Base-by-base conservation (phyloP, 2,113 vertebrate genomes). In the Sebastes schlegelii region DNA sequence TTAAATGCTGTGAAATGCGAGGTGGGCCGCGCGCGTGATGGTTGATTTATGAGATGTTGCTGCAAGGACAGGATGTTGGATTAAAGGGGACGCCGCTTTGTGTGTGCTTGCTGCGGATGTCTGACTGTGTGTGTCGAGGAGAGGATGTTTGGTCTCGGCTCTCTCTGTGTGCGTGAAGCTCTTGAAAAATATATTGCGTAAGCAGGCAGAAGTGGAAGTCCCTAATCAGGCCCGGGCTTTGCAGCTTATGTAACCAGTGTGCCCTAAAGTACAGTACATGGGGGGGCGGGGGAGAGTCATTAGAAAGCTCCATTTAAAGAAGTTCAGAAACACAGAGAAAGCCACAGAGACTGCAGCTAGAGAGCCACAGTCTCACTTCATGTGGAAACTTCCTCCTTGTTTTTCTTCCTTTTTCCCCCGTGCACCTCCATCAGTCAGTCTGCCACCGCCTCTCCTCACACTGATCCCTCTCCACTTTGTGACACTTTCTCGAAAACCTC, bases 1-100 rank as follows among this genome's bases (percentile, higher is more conserved):
- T 80, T 72, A 70, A 87, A 90, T 84, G 61, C 54, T 86, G 65
- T 74, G 74, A 81, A 90, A 85, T 82, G 69, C 2, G 45, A 81
- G 60, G 76, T 64, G 81, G 85, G 51, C 81, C 78, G 68, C 40
- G 57, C 16, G 51, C 58, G 74, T 79, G 67, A 86, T 86, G 70
- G 77, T 34, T 88, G 77, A 81, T 80, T 85, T 54, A 89, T 84
- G 84, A 73, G 79, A 64, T 77, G 71, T 26, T 75, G 26, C 74
- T 78, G 34, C 6, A 48, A 75, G 72, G 71, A 76, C 46, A 57
- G 34, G 34, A 23, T 57, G 66, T 61, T 74, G 71, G 76, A 79
- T 70, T 57, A 72, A 60, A 63, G 62, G 34, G 34, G 66, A 26
- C 1, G 6, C 8, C 48, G 23, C 43, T 60, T 68, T 8, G 34